Evolutionary conservation across 1,140 invertebrate species (phyloP), one percentile per base, ranked within the genome.

Genomic region (Antheraea mylitta): DNA sequence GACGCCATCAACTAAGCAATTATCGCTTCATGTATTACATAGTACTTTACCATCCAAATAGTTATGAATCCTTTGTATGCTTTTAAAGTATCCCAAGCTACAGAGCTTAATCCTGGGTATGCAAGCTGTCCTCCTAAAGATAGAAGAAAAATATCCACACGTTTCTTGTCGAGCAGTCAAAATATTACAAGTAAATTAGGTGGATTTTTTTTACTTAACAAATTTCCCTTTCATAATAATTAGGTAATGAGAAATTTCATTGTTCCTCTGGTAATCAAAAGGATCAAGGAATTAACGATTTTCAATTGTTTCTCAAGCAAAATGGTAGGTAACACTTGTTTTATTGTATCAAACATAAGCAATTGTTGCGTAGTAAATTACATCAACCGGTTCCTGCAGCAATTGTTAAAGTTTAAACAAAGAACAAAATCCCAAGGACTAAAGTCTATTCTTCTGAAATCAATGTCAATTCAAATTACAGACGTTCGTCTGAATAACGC

Each of bases 371-470:
- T 53, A 13, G 45, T 53, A 11, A 53, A 53, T 53, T 53, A 53
- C 45, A 53, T 53, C 45, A 53, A 53, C 16, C 45, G 45, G 45
- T 53, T 53, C 45, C 45, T 53, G 45, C 45, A 53, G 45, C 16
- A 53, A 53, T 53, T 53, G 45, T 53, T 11, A 53, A 53, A 53
- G 45, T n/a, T 53, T 53, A 53, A 53, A 53, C 45, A 53, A 53
- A 53, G 11, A 2, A 53, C 45, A 13, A 53, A 53, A 6, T 13
- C 45, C 45, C 0, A 53, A 53, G 45, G 45, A 6, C 45, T 16
- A 53, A 53, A 53, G 16, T 53, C 45, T 53, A 53, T 53, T 53
- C 45, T 53, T 53, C 45, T 53, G 45, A 53, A 53, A 16, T 53
- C 45, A 53, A 53, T 53, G 45, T 53, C 11, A 10, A 16, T 53